Conservation (phyloP, 2,888 invertebrate genomes). For the Lutraria lutraria region DNA sequence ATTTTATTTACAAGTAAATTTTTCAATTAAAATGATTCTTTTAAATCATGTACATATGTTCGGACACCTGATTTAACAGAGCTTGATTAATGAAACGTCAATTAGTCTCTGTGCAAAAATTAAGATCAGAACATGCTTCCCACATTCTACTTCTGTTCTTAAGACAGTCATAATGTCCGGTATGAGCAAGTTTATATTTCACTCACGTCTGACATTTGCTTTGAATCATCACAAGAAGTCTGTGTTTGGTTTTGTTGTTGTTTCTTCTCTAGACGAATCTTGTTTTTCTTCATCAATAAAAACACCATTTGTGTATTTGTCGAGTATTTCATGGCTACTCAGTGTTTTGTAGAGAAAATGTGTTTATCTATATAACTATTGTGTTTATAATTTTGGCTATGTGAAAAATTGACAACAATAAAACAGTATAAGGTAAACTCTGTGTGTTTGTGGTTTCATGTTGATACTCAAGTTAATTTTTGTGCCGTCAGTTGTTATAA, state of each 20-base stretch:
- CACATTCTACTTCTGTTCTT: too few species aligned
- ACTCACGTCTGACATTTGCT: not conserved
- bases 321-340: not conserved
- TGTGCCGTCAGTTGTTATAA: not conserved
- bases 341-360: constrained; percentile 42
- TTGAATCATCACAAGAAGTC: not conserved
- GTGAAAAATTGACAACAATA: constrained; percentile 54
- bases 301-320: constrained; percentile 8
- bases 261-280: not conserved
- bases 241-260: not conserved
- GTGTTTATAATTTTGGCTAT: constrained; percentile 63
- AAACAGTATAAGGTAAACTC: constrained; percentile 37
- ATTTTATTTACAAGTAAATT: too few species aligned
- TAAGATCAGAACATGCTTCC: too few species aligned
- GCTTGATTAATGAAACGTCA: too few species aligned
- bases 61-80: too few species aligned
- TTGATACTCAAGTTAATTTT: not conserved
- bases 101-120: too few species aligned
- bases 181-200: not conserved
- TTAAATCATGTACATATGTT: too few species aligned
- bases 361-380: constrained; percentile 55
- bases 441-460: not conserved
- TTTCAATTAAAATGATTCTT: too few species aligned
- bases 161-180: not conserved
- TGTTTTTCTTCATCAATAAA: not conserved